Percentiles rank a stretch among this genome's conserved stretches.
These are phyloP conservation scores for Puffinus mauretanicus DNA, from an alignment of 2,113 vertebrate species.

Conservation along the genomic window DNA sequence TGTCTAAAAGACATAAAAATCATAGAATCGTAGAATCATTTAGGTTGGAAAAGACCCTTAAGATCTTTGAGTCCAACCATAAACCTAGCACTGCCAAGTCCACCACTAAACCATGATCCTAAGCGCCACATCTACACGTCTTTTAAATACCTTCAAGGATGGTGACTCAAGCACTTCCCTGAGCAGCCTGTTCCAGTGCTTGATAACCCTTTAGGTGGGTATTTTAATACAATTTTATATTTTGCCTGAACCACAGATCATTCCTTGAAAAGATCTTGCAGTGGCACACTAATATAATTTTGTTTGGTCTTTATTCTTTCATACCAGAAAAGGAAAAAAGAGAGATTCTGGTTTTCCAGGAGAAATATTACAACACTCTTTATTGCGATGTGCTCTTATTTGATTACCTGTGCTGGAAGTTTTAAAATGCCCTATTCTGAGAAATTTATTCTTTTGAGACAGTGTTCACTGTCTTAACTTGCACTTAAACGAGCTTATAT, in stretches of 20 bases:
- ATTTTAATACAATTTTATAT: background rate
- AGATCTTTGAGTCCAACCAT: background rate
- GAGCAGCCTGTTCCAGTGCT: background rate
- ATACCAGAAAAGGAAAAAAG: too few relatives aligned
- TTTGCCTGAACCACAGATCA: background rate
- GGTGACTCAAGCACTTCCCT: background rate
- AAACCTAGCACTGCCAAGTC: background rate
- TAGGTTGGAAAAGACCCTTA: background rate
- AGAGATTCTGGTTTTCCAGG: background rate
- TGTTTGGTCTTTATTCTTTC: background rate
- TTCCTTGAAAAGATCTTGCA: background rate
- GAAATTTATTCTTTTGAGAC: background rate
- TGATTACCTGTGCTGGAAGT: background rate
- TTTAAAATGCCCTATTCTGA: background rate
- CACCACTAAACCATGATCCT: background rate
- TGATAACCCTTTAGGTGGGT: background rate
- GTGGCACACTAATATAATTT: background rate
- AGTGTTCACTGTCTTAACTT: background rate
- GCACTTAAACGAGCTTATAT: background rate
- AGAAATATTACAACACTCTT: background rate
- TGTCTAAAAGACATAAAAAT: background rate
- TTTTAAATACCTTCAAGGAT: background rate
- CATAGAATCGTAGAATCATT: background rate
- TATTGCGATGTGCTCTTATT: background rate
- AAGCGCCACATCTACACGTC: background rate